These are phyloP conservation scores for Diplosoma virens DNA, from an alignment of 23 tunicate species.

Conservation along the genomic window DNA sequence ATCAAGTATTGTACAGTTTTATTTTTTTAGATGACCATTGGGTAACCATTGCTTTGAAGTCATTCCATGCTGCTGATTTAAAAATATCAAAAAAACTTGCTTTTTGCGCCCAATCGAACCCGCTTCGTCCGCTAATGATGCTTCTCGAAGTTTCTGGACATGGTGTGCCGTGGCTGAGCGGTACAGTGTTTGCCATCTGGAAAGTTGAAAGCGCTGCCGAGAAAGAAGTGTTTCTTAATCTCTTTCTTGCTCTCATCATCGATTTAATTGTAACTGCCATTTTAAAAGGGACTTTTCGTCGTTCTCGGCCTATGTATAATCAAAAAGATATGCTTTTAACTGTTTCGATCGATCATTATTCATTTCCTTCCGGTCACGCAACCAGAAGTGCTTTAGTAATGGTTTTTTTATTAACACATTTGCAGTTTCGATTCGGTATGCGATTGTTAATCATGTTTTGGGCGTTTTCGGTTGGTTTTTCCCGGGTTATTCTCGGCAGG, in stretches of 20 bases:
- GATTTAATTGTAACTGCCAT: constrained; percentile 47
- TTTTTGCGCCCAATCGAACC: constrained; percentile 31
- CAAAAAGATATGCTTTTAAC: constrained; percentile 75
- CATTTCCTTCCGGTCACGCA: constrained; percentile 89
- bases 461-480: constrained; percentile 55
- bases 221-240: constrained; percentile 59
- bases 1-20: no score
- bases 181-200: constrained; percentile 14
- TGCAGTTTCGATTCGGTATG: constrained; percentile 22
- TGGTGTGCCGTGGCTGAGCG: constrained; percentile 71
- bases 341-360: constrained; percentile 62
- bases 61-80: constrained; percentile 46
- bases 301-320: constrained; percentile 63
- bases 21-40: no score
- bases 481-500: constrained; percentile 68
- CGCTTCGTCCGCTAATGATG: constrained; percentile 53
- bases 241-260: constrained; percentile 40
- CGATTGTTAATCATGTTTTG: constrained; percentile 24
- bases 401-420: constrained; percentile 39
- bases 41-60: constrained; percentile 4
- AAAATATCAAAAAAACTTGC: constrained; percentile 54
- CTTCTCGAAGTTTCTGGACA: constrained; percentile 68
- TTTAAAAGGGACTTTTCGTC: constrained; percentile 39
- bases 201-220: neutral
- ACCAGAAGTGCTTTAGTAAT: constrained; percentile 59